Evolutionary conservation across 2,797 vertebrate species (phyloP).

Genomic region (Chrysocyon brachyurus): DNA sequence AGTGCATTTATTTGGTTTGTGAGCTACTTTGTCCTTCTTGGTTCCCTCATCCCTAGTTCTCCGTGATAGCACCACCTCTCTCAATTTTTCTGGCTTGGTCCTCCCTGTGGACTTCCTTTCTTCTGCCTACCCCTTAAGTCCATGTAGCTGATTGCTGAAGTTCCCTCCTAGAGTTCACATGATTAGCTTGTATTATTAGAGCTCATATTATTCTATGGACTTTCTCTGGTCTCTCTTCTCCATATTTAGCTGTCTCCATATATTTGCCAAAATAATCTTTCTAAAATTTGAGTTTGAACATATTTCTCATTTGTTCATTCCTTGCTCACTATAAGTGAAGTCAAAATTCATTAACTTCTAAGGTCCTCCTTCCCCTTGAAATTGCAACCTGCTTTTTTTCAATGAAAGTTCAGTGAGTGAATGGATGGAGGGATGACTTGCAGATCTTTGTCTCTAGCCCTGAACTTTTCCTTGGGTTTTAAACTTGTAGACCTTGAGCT

Average conservation of each 20-base stretch:
- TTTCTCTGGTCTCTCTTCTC: neutral
- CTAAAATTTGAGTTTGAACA: neutral
- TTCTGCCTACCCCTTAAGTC: neutral
- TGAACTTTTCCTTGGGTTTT: constrained; percentile 46
- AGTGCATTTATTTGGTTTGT: neutral
- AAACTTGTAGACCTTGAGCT: neutral
- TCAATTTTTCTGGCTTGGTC: neutral
- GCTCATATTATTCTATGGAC: neutral
- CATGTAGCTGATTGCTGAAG: neutral
- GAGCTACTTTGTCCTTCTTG: neutral
- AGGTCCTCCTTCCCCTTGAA: neutral
- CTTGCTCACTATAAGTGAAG: neutral
- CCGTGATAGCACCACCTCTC: neutral
- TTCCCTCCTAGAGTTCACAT: neutral
- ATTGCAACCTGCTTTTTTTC: neutral
- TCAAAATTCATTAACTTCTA: neutral
- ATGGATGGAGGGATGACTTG: neutral
- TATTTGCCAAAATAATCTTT: neutral
- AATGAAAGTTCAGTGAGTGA: neutral
- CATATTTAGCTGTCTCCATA: neutral
- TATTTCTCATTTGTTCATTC: neutral
- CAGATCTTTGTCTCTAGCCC: neutral
- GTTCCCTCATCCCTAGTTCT: neutral
- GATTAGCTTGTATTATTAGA: neutral
- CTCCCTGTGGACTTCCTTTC: neutral